Evolutionary conservation across 2,113 vertebrate genomes (phyloP).

Genomic region (Phyllostomus hastatus): DNA sequence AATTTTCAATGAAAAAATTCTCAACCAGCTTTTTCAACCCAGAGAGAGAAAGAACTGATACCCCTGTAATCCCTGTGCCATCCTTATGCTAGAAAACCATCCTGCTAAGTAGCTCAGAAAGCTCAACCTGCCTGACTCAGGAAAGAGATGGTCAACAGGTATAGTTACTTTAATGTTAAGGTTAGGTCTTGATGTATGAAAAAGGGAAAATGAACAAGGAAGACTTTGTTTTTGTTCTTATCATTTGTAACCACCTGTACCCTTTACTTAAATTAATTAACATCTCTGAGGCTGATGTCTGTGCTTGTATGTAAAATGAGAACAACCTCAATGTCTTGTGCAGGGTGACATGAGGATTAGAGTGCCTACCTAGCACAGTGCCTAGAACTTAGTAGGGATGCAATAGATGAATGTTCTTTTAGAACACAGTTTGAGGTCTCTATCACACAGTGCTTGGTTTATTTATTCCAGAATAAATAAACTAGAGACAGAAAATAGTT

Average conservation of each 20-base stretch:
- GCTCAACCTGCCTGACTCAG: not conserved
- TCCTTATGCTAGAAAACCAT: conserved; percentile 24
- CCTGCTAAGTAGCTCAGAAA: conserved; percentile 6
- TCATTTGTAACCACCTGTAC: not conserved
- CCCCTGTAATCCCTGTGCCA: not conserved
- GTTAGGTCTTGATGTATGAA: conserved; percentile 9
- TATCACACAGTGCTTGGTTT: not conserved
- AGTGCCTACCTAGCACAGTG: not conserved
- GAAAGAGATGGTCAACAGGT: not conserved
- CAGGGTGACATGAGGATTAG: not conserved
- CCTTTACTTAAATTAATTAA: not conserved
- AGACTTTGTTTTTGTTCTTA: not conserved
- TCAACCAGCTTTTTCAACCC: not conserved
- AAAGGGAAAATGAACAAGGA: conserved; percentile 29
- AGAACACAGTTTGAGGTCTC: not conserved
- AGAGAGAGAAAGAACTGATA: conserved; percentile 2
- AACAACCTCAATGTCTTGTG: not conserved
- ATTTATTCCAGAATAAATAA: conserved; percentile 27
- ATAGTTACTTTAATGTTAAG: not conserved
- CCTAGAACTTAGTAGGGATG: not conserved
- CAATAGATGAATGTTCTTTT: not conserved
- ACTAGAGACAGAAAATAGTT: not conserved
- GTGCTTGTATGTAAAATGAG: not conserved
- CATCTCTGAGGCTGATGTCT: not conserved
- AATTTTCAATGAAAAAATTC: conserved; percentile 18